Percentiles rank a stretch among this genome's conserved stretches.
Conservation (phyloP, 2,797 vertebrate species). For the Morus bassanus region DNA sequence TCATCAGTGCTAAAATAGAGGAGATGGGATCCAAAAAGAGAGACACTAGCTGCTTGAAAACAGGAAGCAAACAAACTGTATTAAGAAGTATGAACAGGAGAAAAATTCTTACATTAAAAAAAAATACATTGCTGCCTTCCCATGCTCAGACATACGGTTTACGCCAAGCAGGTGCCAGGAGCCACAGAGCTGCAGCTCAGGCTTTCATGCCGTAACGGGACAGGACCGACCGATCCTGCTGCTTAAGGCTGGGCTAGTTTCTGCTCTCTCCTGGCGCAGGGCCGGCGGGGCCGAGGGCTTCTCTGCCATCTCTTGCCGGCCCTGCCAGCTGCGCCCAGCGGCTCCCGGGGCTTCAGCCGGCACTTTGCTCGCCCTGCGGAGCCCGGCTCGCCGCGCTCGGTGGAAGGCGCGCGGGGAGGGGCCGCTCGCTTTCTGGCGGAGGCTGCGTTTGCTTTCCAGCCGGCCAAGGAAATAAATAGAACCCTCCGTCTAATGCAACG, state of each 20-base stretch:
- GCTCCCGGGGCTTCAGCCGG: background rate
- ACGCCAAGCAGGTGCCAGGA: fast-evolving
- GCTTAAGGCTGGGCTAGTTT: background rate
- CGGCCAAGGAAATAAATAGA: constrained; percentile 52
- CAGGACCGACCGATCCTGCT: fast-evolving
- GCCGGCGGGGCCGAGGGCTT: fast-evolving
- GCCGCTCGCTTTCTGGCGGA: background rate
- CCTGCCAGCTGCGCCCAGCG: background rate
- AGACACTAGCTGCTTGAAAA: background rate
- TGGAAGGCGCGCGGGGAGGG: background rate
- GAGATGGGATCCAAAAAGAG: background rate
- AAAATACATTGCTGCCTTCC: background rate
- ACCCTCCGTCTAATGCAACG: background rate
- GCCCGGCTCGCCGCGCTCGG: background rate
- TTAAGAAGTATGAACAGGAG: background rate
- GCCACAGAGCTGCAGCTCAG: background rate
- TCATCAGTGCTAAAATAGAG: background rate
- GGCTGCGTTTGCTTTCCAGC: background rate
- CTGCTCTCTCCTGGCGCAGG: background rate
- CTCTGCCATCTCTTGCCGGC: background rate
- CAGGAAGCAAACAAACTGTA: background rate
- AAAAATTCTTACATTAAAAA: background rate
- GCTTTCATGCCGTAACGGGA: fast-evolving
- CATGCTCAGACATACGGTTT: fast-evolving
- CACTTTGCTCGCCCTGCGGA: background rate